Evolutionary conservation across 2,113 vertebrate genomes (phyloP).

Genomic region (Archocentrus centrarchus): DNA sequence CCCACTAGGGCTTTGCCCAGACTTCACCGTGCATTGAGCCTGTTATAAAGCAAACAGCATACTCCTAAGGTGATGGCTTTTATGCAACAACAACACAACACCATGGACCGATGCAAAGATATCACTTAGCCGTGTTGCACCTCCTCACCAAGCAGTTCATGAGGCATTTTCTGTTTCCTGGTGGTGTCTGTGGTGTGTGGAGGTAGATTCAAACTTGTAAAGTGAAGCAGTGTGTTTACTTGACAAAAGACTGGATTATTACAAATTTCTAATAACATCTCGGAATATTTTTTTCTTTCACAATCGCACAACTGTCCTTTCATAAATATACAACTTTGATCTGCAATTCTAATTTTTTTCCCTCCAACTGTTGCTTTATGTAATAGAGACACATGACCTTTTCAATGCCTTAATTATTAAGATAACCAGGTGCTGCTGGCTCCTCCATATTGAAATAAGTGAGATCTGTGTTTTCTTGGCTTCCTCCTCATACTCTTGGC

Average conservation of each 20-base stretch:
- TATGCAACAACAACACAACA: background rate
- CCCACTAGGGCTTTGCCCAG: background rate
- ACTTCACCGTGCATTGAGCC: background rate
- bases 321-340: background rate
- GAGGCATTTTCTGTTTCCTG: background rate
- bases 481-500: accelerated
- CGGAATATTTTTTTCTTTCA: background rate
- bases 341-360: background rate
- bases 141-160: background rate
- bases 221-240: too few species aligned
- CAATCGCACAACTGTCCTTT: background rate
- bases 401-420: background rate
- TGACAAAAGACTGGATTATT: too few species aligned
- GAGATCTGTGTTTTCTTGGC: background rate
- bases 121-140: background rate
- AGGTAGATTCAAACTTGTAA: too few species aligned
- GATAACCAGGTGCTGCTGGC: background rate
- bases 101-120: background rate
- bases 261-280: background rate
- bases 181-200: too few species aligned
- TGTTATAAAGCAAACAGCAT: background rate
- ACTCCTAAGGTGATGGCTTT: background rate
- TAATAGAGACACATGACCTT: background rate
- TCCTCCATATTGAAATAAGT: background rate
- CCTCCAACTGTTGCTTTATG: background rate